Conservation (phyloP, 2,888 invertebrate species). For the Ormyrus labotus region DNA sequence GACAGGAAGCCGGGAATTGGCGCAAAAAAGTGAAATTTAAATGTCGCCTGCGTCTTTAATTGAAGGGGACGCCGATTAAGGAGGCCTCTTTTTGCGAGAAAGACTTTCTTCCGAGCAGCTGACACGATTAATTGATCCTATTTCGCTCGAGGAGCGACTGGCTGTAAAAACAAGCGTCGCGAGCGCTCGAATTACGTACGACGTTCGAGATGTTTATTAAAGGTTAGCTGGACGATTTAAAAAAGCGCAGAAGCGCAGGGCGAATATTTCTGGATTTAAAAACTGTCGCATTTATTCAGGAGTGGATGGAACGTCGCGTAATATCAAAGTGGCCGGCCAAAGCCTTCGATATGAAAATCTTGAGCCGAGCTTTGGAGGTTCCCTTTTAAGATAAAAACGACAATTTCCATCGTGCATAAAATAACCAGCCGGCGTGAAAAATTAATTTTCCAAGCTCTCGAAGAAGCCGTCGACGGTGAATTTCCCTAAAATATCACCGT, state of each 20-base stretch:
- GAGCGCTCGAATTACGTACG: too few relatives aligned
- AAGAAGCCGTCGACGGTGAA: too few relatives aligned
- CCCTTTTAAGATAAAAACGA: conserved; percentile 8
- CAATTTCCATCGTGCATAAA: not conserved
- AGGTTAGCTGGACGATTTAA: too few relatives aligned
- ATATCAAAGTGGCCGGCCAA: conserved; percentile 62
- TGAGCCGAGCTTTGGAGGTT: conserved; percentile 60
- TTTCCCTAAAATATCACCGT: too few relatives aligned
- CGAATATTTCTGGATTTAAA: too few relatives aligned
- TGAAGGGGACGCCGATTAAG: not conserved
- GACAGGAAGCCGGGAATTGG: conserved; percentile 8
- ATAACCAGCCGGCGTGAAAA: not conserved
- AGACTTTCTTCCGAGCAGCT: not conserved
- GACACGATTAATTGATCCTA: not conserved
- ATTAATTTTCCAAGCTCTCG: too few relatives aligned
- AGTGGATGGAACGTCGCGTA: conserved; percentile 53
- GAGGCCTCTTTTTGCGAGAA: not conserved
- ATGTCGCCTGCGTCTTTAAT: not conserved
- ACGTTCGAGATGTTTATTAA: too few relatives aligned
- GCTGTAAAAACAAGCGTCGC: too few relatives aligned
- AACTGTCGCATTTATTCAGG: too few relatives aligned
- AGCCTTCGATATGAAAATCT: conserved; percentile 65
- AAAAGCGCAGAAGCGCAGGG: too few relatives aligned
- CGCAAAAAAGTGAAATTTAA: conserved; percentile 40
- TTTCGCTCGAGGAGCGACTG: too few relatives aligned